These are phyloP conservation scores for Tringa solitaria DNA, from an alignment of 2,113 vertebrate genomes.

Conservation along the genomic window DNA sequence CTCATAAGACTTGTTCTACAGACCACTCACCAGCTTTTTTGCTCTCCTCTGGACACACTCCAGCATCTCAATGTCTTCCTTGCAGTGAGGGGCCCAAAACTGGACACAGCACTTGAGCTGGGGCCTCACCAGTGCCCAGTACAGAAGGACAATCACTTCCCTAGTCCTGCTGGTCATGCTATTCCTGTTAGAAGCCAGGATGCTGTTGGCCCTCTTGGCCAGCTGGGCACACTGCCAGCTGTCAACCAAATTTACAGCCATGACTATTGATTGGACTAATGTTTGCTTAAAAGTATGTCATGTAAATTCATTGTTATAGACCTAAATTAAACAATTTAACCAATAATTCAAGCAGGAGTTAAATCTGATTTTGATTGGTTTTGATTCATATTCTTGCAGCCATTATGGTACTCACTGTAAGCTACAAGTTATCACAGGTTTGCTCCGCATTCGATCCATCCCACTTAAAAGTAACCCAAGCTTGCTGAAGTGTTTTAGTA, in stretches of 20 bases:
- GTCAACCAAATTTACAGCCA: neutral
- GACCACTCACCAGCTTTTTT: neutral
- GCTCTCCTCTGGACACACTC: neutral
- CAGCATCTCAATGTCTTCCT: neutral
- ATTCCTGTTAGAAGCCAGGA: neutral
- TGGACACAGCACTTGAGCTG: neutral
- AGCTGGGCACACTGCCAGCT: neutral
- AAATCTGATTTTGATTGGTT: neutral
- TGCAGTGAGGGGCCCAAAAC: neutral
- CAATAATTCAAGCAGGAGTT: neutral
- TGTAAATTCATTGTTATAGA: neutral
- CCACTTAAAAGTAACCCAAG: neutral
- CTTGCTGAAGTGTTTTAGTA: neutral
- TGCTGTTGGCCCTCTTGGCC: neutral
- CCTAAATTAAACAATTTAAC: neutral
- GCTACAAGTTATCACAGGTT: neutral
- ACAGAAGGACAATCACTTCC: neutral
- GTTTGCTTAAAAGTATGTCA: neutral
- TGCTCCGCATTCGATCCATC: neutral
- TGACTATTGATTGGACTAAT: neutral
- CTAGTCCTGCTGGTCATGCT: neutral
- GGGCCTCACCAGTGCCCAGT: neutral
- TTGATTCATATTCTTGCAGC: neutral
- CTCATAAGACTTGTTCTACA: neutral
- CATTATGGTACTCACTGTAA: neutral